Evolutionary conservation across 2,888 invertebrate species (phyloP).

Genomic region (Xylota segnis): DNA sequence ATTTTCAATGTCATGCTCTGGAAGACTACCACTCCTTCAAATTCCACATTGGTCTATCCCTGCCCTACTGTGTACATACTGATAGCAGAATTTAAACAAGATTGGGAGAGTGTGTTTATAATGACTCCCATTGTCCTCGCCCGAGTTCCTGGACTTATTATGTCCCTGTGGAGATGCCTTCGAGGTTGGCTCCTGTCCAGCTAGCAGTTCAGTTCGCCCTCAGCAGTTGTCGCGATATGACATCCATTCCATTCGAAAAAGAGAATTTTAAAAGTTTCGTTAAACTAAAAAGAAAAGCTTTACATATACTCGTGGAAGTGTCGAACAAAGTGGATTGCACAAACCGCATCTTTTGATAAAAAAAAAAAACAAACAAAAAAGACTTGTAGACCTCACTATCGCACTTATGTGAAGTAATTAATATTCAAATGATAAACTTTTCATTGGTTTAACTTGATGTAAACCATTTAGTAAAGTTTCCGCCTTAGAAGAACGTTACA

Average conservation of each 20-base stretch:
- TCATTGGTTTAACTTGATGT: conserved; percentile 58
- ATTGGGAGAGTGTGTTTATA: not conserved
- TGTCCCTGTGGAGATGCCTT: conserved; percentile 55
- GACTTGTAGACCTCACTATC: conserved; percentile 37
- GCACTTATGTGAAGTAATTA: conserved; percentile 29
- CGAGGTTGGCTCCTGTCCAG: conserved; percentile 17
- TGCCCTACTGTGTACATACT: not conserved
- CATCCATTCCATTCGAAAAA: conserved; percentile 1
- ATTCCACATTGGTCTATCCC: conserved; percentile 26
- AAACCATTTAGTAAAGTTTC: conserved; percentile 61
- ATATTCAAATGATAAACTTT: conserved; percentile 32
- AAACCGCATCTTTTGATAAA: conserved; percentile 49
- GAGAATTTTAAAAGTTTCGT: conserved; percentile 5
- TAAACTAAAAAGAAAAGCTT: conserved; percentile 3
- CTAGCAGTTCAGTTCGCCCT: conserved; percentile 29
- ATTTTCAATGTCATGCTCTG: conserved; percentile 48
- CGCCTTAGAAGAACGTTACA: not conserved
- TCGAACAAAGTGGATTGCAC: conserved; percentile 24
- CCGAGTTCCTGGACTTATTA: conserved; percentile 15
- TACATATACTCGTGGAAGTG: not conserved
- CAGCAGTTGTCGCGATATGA: conserved; percentile 33
- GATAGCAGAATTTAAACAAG: conserved; percentile 1
- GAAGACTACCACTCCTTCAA: conserved; percentile 50
- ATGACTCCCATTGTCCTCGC: conserved; percentile 36
- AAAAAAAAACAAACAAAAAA: conserved; percentile 8